Evolutionary conservation across 2,888 invertebrate species (phyloP).

Genomic region (Melanostoma scalare): DNA sequence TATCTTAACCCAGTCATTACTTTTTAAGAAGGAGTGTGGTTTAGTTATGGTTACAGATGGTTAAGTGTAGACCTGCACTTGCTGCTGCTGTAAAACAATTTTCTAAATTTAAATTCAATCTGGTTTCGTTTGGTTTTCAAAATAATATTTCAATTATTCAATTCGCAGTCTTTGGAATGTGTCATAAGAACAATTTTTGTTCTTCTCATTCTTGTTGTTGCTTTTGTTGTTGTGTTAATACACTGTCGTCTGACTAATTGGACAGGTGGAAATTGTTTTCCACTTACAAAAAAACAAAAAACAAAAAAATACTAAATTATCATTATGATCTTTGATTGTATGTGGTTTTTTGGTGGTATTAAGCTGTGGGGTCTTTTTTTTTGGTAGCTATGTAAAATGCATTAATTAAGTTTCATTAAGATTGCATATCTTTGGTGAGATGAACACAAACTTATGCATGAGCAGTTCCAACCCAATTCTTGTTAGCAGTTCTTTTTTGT

Average conservation of each 20-base stretch:
- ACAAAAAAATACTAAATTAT: not conserved
- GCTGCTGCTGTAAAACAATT: not conserved
- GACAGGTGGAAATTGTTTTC: slow-evolving; percentile 72
- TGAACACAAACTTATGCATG: not conserved
- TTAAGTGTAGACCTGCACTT: slow-evolving; percentile 5
- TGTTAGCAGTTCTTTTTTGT: not conserved
- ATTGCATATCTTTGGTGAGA: slow-evolving; percentile 16
- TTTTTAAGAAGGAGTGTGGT: slow-evolving; percentile 9
- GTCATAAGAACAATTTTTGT: slow-evolving; percentile 55
- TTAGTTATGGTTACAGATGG: slow-evolving; percentile 8
- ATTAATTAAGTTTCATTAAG: slow-evolving; percentile 37
- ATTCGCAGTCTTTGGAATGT: slow-evolving; percentile 65
- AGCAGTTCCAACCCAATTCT: slow-evolving; percentile 41
- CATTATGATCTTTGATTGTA: not conserved
- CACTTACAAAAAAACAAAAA: slow-evolving; percentile 32
- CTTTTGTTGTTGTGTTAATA: too few relatives aligned
- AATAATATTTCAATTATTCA: slow-evolving; percentile 31
- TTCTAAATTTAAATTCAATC: slow-evolving; percentile 54
- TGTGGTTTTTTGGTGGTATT: not conserved
- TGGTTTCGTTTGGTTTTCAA: slow-evolving; percentile 31
- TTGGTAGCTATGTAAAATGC: slow-evolving; percentile 30
- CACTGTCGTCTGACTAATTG: slow-evolving; percentile 72
- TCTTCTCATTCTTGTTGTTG: slow-evolving; percentile 8
- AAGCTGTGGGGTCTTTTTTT: not conserved
- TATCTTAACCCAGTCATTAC: slow-evolving; percentile 60